phyloP scores from a whole-genome alignment of 2,888 invertebrate species.

The Drosophila austrosaltans region DNA sequence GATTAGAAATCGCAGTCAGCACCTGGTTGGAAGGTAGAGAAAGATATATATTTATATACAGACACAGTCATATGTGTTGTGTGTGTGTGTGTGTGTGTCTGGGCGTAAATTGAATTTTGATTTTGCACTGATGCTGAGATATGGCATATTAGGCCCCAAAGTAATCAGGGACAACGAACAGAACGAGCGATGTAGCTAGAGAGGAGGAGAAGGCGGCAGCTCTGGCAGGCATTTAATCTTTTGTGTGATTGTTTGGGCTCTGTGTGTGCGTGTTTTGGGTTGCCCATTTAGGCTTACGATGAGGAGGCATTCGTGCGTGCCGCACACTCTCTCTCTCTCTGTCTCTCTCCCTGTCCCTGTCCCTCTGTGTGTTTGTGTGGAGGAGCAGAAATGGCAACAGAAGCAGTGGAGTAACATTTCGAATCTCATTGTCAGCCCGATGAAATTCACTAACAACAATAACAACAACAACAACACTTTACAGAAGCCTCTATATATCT shows the following conservation, averaged over 20 bases:
- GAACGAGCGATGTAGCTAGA: constrained; percentile 11
- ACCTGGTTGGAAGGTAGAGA: constrained; percentile 56
- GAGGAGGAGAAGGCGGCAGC: not conserved
- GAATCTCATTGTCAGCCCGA: constrained; percentile 68
- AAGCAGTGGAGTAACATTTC: constrained; percentile 9
- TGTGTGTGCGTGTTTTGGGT: constrained; percentile 70
- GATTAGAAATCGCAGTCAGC: constrained; percentile 73
- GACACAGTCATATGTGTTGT: too few species aligned
- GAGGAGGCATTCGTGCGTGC: constrained; percentile 24
- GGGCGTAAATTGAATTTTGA: constrained; percentile 80
- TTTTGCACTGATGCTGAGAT: constrained; percentile 80
- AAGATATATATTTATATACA: constrained; percentile 5
- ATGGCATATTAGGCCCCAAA: constrained; percentile 78
- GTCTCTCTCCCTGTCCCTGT: not conserved
- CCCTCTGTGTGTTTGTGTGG: not conserved
- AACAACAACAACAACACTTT: constrained; percentile 14
- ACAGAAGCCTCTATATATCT: constrained; percentile 1
- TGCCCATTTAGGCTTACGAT: constrained; percentile 77
- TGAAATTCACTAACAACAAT: constrained; percentile 59
- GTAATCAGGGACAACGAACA: constrained; percentile 66
- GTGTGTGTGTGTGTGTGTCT: constrained; percentile 48
- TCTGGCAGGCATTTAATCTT: constrained; percentile 69
- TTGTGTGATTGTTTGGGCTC: constrained; percentile 53
- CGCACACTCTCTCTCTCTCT: not conserved
- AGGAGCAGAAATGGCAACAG: too few species aligned